Evolutionary conservation across 2,113 vertebrate genomes (phyloP).

Genomic region (Formicarius rufipectus): DNA sequence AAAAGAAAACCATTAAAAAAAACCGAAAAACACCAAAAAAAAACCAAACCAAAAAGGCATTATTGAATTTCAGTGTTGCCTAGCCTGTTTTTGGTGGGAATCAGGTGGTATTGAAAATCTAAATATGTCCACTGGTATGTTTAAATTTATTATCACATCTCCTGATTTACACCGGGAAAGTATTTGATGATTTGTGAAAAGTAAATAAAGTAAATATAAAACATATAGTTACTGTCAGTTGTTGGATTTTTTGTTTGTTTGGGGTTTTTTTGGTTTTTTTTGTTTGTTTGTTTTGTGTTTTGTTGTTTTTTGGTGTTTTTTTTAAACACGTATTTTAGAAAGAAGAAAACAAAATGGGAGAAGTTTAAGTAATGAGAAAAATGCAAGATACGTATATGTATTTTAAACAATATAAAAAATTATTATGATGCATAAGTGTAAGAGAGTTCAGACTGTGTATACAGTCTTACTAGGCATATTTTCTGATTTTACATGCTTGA

Average conservation of each 20-base stretch:
- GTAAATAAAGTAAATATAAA: not conserved
- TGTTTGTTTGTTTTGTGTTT: no score
- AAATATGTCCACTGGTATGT: not conserved
- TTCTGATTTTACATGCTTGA: not conserved
- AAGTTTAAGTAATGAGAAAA: not conserved
- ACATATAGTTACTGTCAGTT: not conserved
- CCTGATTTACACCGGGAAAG: not conserved
- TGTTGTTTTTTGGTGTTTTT: not conserved
- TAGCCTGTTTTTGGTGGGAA: not conserved
- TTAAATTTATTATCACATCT: not conserved
- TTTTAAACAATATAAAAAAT: not conserved
- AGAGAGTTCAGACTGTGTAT: not conserved
- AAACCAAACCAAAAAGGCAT: not conserved
- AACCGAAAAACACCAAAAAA: no score
- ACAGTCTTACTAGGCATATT: not conserved
- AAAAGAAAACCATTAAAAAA: no score
- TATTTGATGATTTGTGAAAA: not conserved
- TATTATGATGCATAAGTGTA: not conserved
- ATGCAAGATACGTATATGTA: not conserved
- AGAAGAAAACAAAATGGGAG: not conserved
- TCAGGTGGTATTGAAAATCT: not conserved
- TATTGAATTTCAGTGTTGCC: not conserved
- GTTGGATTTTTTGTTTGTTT: no score
- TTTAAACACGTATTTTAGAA: not conserved
- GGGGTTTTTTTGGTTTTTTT: no score